Conservation (phyloP, 1,140 invertebrate genomes). For the Helicoverpa armigera region DNA sequence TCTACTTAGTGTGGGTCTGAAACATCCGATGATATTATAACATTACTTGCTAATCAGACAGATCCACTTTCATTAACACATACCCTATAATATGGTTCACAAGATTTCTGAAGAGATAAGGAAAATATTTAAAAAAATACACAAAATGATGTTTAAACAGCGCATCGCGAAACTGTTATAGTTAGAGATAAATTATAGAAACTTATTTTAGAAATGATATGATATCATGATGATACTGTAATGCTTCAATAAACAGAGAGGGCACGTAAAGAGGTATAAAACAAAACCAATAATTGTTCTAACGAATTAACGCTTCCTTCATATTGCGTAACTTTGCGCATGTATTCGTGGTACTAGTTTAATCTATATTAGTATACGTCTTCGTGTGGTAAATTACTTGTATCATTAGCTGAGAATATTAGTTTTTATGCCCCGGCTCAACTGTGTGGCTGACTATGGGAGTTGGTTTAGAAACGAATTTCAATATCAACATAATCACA, state of each 20-base stretch:
- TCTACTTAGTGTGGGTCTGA: background rate
- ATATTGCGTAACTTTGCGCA: constrained; percentile 36
- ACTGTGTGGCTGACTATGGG: background rate
- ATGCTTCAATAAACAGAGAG: constrained; percentile 16
- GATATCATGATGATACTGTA: constrained; percentile 1
- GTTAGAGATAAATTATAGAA: background rate
- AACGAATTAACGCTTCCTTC: constrained; percentile 41
- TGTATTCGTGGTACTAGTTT: constrained; percentile 19
- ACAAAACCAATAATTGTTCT: constrained; percentile 41
- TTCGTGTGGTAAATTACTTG: constrained; percentile 30
- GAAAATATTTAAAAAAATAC: constrained; percentile 5
- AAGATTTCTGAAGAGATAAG: constrained; percentile 9
- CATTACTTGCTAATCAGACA: background rate
- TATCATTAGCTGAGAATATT: constrained; percentile 18
- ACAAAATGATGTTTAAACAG: background rate
- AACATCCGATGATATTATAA: constrained; percentile 9
- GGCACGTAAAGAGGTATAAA: constrained; percentile 13
- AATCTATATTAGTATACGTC: constrained; percentile 19
- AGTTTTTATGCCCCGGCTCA: background rate
- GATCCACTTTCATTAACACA: constrained; percentile 3
- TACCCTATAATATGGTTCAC: constrained; percentile 1
- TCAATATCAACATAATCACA: too few species aligned
- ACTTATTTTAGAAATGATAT: constrained; percentile 24
- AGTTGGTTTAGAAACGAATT: background rate
- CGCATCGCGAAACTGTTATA: background rate